These are phyloP conservation scores for Conus betulinus DNA, from an alignment of 1,140 invertebrate species.

Conservation along the genomic window DNA sequence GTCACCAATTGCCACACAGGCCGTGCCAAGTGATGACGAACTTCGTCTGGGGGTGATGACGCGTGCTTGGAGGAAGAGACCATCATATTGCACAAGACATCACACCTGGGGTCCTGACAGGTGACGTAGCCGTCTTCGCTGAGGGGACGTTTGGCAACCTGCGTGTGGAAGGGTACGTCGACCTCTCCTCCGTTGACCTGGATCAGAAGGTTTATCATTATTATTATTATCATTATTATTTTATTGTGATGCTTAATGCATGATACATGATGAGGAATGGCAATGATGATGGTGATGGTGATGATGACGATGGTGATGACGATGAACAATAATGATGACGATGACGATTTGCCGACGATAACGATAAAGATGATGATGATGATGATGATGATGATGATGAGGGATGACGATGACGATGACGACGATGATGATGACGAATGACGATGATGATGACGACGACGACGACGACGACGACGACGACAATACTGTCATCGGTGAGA, in stretches of 20 bases:
- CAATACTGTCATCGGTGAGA: neutral
- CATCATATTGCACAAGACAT: conserved; percentile 8
- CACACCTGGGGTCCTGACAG: conserved; percentile 4
- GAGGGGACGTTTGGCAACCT: conserved; percentile 6
- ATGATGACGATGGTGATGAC: neutral
- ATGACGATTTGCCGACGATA: neutral
- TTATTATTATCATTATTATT: too few species aligned
- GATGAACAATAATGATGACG: neutral
- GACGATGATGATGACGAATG: neutral
- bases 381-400: neutral
- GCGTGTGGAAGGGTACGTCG: conserved; percentile 12
- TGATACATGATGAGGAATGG: neutral
- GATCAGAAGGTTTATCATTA: neutral
- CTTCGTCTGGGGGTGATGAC: neutral
- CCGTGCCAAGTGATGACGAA: conserved; percentile 1
- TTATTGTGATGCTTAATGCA: too few species aligned
- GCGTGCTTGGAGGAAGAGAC: neutral
- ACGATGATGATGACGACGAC: neutral
- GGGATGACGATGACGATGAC: neutral
- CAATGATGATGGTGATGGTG: neutral
- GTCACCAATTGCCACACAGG: conserved; percentile 16
- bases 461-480: neutral
- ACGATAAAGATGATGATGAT: neutral
- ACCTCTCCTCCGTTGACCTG: conserved; percentile 16
- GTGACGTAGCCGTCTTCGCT: neutral